phyloP scores from a whole-genome alignment of 2,797 vertebrate genomes.

The Sebastes dallii region DNA sequence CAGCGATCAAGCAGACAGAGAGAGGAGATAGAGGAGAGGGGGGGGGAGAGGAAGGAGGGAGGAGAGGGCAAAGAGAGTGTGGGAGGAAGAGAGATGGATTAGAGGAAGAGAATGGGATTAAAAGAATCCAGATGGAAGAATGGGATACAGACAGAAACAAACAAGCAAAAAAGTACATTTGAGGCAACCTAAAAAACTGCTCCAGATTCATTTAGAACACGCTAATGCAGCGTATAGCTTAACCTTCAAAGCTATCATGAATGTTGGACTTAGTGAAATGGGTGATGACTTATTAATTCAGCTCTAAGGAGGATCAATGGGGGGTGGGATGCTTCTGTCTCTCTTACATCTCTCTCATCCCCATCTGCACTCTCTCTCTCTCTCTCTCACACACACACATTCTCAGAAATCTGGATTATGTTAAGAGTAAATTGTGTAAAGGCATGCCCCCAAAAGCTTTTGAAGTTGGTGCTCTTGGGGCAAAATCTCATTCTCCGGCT shows the following conservation, averaged over 20 bases:
- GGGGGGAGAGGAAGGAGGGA: neutral
- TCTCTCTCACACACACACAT: slow-evolving; percentile 3
- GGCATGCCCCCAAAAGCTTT: slow-evolving; percentile 65
- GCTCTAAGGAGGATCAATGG: slow-evolving; percentile 39
- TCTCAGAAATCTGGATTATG: slow-evolving; percentile 64
- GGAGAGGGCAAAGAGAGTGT: slow-evolving; percentile 43
- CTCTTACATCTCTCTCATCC: slow-evolving; percentile 37
- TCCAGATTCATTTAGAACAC: slow-evolving; percentile 33
- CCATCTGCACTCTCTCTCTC: neutral
- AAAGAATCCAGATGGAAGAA: slow-evolving; percentile 72
- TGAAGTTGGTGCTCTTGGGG: slow-evolving; percentile 67
- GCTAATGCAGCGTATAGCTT: slow-evolving; percentile 30
- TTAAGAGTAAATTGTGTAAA: slow-evolving; percentile 67
- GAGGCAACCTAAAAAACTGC: slow-evolving; percentile 16
- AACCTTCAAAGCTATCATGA: slow-evolving; percentile 55
- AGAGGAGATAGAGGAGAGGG: neutral
- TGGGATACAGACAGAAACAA: slow-evolving; percentile 47
- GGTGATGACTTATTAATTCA: slow-evolving; percentile 63
- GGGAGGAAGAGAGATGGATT: slow-evolving; percentile 65
- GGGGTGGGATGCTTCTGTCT: slow-evolving; percentile 41
- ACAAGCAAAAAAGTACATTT: slow-evolving; percentile 32
- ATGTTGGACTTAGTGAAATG: slow-evolving; percentile 57
- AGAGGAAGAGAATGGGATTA: slow-evolving; percentile 72
- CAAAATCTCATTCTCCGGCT: slow-evolving; percentile 67
- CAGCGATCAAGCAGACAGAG: slow-evolving; percentile 38